Evolutionary conservation across 2,797 vertebrate species (phyloP).

Genomic region (Phoxinus dragarum): DNA sequence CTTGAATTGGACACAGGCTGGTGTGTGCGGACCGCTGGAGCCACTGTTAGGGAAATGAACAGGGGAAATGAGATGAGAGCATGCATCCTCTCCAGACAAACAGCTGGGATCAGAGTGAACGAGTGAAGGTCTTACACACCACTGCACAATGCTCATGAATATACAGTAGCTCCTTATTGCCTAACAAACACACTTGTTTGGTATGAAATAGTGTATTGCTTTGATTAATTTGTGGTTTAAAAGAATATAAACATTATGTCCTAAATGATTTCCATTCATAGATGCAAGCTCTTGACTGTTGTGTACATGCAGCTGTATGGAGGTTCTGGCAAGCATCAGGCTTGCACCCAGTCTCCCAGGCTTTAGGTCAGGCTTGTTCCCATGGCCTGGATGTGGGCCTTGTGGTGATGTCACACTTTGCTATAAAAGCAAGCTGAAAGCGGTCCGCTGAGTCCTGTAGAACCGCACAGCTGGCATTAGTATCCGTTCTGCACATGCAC

Average conservation of each 20-base stretch:
- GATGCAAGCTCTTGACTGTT: conserved; percentile 16
- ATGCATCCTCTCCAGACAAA: conserved; percentile 56
- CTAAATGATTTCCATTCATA: conserved; percentile 30
- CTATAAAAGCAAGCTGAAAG: conserved; percentile 54
- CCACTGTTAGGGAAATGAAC: conserved; percentile 68
- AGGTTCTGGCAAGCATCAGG: conserved; percentile 24
- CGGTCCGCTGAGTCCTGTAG: conserved; percentile 57
- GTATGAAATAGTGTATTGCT: conserved; percentile 14
- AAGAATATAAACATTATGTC: not conserved
- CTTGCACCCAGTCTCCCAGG: conserved; percentile 45
- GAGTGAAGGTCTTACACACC: conserved; percentile 29
- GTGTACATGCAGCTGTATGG: conserved; percentile 12
- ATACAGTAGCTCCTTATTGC: conserved; percentile 35
- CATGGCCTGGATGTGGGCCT: conserved; percentile 54
- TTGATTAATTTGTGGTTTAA: conserved; percentile 8
- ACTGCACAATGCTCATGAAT: conserved; percentile 24
- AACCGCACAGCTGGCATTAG: conserved; percentile 61
- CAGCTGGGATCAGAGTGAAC: conserved; percentile 60
- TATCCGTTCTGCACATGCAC: conserved; percentile 45
- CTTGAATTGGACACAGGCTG: conserved; percentile 79
- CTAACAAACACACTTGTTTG: conserved; percentile 12
- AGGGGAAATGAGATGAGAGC: conserved; percentile 62
- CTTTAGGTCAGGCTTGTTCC: conserved; percentile 60
- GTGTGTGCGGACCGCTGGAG: conserved; percentile 61
- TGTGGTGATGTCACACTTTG: conserved; percentile 54